Evolutionary conservation across 53 echinoderm and acorn worm genomes (phyloP), one percentile per base, ranked within the genome.

Genomic region (Paracentrotus lividus): DNA sequence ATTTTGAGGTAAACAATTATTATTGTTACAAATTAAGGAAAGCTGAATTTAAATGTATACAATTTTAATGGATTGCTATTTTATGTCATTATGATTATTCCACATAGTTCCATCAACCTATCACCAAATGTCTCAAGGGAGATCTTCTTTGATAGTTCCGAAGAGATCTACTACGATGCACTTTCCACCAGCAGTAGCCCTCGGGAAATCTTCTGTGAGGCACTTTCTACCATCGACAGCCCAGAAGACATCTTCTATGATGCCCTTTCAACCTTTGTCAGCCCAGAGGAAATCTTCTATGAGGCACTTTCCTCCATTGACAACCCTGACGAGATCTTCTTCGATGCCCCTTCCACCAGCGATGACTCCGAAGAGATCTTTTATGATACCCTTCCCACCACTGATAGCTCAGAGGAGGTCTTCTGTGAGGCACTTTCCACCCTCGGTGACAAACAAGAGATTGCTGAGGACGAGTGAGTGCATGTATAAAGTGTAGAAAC

Each of bases 281-380:
- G 24, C 23, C 27, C 84, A n/a, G 47, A 84, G 81, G 81, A 81
- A n/a, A 44, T 84, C 7, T 84, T 84, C 47, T 45, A 84, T 33
- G 84, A 47, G 16, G 85, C 85, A 1, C 49, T 57, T 57, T 57
- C 8, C 20, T 20, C 57, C 57, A 20, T 57, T 21, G 57, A 57
- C 21, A 15, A 57, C 57, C n/a, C n/a, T n/a, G n/a, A n/a, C n/a
- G 57, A 20, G 18, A 57, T 21, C 21, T 15, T 21, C 57, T 8
- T 4, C 16, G 57, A 57, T 85, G 18, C 4, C 72, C 72, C 40
- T 2, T 57, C 57, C 16, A 1, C 21, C 57, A 0, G 57, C 57
- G 64, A 29, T 29, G 8, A 1, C 64, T 18, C 78, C 0, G 45
- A 78, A 2, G 78, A 78, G 9, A 45, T 78, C 8, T 78, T 78